Base-by-base conservation (phyloP, 1,140 invertebrate species). In the Brachionus asplanchnoidis region DNA sequence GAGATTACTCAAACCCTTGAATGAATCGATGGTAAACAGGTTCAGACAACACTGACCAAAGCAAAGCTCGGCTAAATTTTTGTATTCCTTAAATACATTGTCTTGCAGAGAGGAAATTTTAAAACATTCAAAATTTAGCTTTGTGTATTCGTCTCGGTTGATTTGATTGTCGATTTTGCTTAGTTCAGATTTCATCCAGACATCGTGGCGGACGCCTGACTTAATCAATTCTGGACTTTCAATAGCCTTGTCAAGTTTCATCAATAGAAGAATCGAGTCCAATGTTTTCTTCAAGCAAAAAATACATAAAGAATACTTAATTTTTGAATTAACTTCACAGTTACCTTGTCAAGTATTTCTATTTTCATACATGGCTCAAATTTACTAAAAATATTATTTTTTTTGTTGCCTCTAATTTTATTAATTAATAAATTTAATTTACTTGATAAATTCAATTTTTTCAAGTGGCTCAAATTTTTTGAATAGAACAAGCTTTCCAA, bases 401-500 rank as follows among this genome's bases (percentile, higher is more conserved):
- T 12, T 66, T 26, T 26, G 23, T 65, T 65, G 20, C 11, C 0
- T 36, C 32, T 36, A 36, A 36, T 36, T 36, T 36, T n/a, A 65
- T 23, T n/a, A 23, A 65, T 20, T 11, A 65, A 23, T 23, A 65
- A 65, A 65, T 65, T 23, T n/a, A n/a, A 65, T 68, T 68, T 32
- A 73, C 68, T 73, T 73, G 28, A 73, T 73, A 73, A 73, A 73
- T 20, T 73, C 36, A 73, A 73, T 73, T 42, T 44, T 73, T n/a
- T 73, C 40, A 14, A 20, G 9, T 17, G 68, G 68, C 20, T 20
- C 68, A 73, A 40, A 73, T 17, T 42, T 14, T 42, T 73, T 73
- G 36, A 73, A 73, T 40, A 42, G 9, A 20, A 42, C 68, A 9
- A 73, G 20, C 40, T 73, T 73, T 73, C 68, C 68, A 17, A 73